These are phyloP conservation scores for Diachasma alloeum DNA, from an alignment of 1,140 invertebrate species.

Conservation along the genomic window DNA sequence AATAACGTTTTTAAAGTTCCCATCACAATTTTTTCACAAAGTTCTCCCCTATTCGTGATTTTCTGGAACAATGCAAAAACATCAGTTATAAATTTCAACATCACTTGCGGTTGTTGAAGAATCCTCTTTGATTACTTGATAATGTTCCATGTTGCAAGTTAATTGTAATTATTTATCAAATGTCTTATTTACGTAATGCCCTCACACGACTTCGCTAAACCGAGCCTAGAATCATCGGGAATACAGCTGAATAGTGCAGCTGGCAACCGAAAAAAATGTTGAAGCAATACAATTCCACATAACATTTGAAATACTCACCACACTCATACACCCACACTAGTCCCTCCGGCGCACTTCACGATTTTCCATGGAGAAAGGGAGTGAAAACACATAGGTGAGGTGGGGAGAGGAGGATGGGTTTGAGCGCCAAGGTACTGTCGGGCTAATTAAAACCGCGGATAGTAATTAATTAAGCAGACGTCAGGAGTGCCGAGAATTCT, in stretches of 20 bases:
- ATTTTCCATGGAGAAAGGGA: slow-evolving; percentile 28
- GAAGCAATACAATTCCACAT: slow-evolving; percentile 15
- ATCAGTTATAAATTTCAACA: no score
- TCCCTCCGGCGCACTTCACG: slow-evolving; percentile 23
- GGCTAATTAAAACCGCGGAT: slow-evolving; percentile 66
- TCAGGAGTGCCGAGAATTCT: slow-evolving; percentile 60
- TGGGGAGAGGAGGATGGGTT: not conserved
- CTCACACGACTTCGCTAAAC: no score
- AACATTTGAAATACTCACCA: not conserved
- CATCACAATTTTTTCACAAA: no score
- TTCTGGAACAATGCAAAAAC: no score
- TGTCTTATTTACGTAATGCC: no score
- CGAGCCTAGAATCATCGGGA: not conserved
- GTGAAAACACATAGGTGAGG: not conserved
- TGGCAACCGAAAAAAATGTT: not conserved
- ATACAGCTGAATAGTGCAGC: not conserved
- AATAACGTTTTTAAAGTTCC: no score
- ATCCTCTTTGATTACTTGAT: no score
- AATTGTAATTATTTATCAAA: no score
- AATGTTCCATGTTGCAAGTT: no score
- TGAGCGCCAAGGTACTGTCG: slow-evolving; percentile 32
- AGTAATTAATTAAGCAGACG: slow-evolving; percentile 66
- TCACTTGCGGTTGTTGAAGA: no score
- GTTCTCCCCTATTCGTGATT: no score
- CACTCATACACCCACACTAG: not conserved